Base-by-base conservation (phyloP, 2,888 invertebrate genomes). In the Dryomyza anilis region DNA sequence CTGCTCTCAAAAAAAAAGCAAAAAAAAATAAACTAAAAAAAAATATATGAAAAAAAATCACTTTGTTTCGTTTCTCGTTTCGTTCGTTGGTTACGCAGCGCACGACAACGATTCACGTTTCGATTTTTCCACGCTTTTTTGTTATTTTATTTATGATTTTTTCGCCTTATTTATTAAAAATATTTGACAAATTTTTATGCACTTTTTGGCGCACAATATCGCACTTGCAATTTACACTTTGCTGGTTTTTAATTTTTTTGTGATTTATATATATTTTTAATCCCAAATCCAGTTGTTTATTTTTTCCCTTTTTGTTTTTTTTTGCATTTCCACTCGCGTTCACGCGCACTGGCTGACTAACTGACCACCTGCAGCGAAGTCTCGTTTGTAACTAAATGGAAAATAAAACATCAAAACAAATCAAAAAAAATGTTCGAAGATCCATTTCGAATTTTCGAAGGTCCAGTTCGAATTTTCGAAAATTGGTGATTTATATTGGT, bases 321-420 rank as follows among this genome's bases (percentile, higher is more conserved):
- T 21, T n/a, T 43, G 16, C 43, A 27, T 25, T 52, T 52, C 19
- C 14, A 2, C n/a, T 39, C 3, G 14, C 36, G 19, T 27, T 57
- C 57, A 57, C 39, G 39, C 57, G 30, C 57, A 23, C 7, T 6
- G n/a, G 8, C 57, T 8, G 33, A 53, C 6, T 2, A 12, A 21
- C 16, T 29, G 6, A 53, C 53, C 33, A 53, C 30, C 33, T 19
- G 19, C 53, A 53, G 33, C 16, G 30, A 30, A 53, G 10, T 39
- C 56, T 36, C 25, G 19, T 36, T 14, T 39, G 56, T 39, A 56
- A 56, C 56, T 56, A 23, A 56, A 56, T 39, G 12, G 6, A 33
- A 33, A 33, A 33, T 6, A 12, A 33, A 33, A 33, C 12, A 33
- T 33, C 7, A 33, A 33, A 33, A 33, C 12, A 33, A 33, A 8